Base-by-base conservation (phyloP, 2,888 invertebrate species). In the Epiblema foenella region DNA sequence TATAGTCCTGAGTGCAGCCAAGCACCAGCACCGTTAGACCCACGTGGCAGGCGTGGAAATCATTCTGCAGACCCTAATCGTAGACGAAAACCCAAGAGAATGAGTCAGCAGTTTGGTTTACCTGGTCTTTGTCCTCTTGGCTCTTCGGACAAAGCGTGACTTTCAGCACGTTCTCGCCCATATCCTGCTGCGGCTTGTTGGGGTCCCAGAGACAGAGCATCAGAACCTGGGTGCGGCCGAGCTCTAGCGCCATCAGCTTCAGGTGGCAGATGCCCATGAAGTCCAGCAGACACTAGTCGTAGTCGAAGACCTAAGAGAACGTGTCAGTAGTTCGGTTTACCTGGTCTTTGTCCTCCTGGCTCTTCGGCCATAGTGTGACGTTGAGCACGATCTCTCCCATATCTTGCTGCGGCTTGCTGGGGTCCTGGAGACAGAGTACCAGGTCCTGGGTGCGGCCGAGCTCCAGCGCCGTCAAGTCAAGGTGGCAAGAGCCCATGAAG, bases 61-160 rank as follows among this genome's bases (percentile, higher is more conserved):
- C 29, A 5, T n/a, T n/a, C 33, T 5, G 33, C 33, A 33, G 33
- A 8, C 33, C 33, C 5, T 8, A 33, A 7, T 33, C 33, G 8
- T 33, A 8, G 33, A 33, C 33, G 9, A 33, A 33, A 8, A 33
- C 33, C 33, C 7, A 8, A 8, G 33, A 33, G 33, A 33, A 33
- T 33, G 0, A 5, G 5, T 33, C 33, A 33, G 33, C 33, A 33
- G 5, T 33, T 24, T 4, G 8, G n/a, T 83, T 78, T 87, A 98
- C 98, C 95, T 97, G 97, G 84, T 98, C 98, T 85, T 98, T 98
- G 84, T 99, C 99, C 85, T 98, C 98, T 86, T 98, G 98, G 58
- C 97, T 97, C 83, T 97, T 97, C 3, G 99, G 99, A 94, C 97
- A 96, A n/a, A 99, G 94, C 0, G 97, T 98, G 56, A 96, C 95